Evolutionary conservation across 2,888 invertebrate genomes (phyloP).

Genomic region (Coleophora flavipennella): DNA sequence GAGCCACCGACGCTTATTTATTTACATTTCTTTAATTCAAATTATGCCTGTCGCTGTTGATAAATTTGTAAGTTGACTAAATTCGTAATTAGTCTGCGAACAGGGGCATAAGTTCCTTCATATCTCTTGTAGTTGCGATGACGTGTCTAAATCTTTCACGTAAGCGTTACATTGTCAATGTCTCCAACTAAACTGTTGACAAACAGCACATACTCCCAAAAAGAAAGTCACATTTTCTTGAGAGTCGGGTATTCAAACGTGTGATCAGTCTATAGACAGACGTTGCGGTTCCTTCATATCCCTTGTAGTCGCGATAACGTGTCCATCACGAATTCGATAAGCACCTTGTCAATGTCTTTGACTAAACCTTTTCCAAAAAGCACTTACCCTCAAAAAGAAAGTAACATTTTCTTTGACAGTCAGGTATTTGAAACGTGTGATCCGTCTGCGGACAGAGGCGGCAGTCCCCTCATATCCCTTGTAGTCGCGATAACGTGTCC

Average conservation of each 20-base stretch:
- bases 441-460: slow-evolving; percentile 90
- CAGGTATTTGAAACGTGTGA: slow-evolving; percentile 81
- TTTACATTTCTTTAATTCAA: no score
- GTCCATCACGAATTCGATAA: no score
- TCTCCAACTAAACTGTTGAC: no score
- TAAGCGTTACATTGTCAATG: no score
- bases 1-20: no score
- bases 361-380: no score
- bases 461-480: slow-evolving; percentile 76
- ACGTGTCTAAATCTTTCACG: slow-evolving; percentile 78
- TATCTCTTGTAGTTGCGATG: slow-evolving; percentile 75
- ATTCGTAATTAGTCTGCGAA: slow-evolving; percentile 86
- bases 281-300: slow-evolving; percentile 82
- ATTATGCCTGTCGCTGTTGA: no score
- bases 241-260: slow-evolving; percentile 84
- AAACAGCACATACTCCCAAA: slow-evolving; percentile 73
- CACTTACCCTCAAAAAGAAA: slow-evolving; percentile 81
- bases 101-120: slow-evolving; percentile 83
- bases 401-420: slow-evolving; percentile 83
- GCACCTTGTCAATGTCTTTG: no score
- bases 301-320: no score
- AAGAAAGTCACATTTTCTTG: slow-evolving; percentile 82
- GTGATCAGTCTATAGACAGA: slow-evolving; percentile 88
- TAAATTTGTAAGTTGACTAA: no score
- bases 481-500: slow-evolving; percentile 77